Conservation (phyloP, 2,797 vertebrate species). For the Microctenopoma stevenorrisi region DNA sequence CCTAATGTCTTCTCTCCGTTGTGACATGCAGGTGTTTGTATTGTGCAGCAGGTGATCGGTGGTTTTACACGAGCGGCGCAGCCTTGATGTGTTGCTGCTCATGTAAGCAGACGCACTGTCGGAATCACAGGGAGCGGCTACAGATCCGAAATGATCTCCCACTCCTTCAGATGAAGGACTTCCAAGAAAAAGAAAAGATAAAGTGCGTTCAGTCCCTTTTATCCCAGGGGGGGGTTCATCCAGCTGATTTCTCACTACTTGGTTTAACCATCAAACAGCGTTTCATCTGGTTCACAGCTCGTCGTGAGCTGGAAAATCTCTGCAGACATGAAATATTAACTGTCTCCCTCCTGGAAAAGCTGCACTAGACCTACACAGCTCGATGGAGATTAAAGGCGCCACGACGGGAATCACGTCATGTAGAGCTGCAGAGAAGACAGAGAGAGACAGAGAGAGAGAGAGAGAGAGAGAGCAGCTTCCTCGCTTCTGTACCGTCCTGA, state of each 20-base stretch:
- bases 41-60: too few species aligned
- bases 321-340: constrained; percentile 70
- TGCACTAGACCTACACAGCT: constrained; percentile 46
- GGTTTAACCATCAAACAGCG: constrained; percentile 64
- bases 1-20: too few species aligned
- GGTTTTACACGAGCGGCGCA: too few species aligned
- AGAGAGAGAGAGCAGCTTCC: not conserved
- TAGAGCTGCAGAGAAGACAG: constrained; percentile 11
- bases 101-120: constrained; percentile 15
- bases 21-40: too few species aligned
- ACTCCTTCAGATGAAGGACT: constrained; percentile 60
- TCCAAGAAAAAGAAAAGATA: constrained; percentile 41
- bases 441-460: not conserved
- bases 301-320: constrained; percentile 41
- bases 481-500: constrained; percentile 1
- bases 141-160: constrained; percentile 35
- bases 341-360: constrained; percentile 39
- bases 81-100: not conserved
- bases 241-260: constrained; percentile 57
- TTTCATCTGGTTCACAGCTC: constrained; percentile 63
- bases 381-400: constrained; percentile 55
- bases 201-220: constrained; percentile 43
- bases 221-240: constrained; percentile 48
- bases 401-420: constrained; percentile 29
- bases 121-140: constrained; percentile 25